Base-by-base conservation (phyloP, 2,797 vertebrate genomes). In the Danio aesculapii region DNA sequence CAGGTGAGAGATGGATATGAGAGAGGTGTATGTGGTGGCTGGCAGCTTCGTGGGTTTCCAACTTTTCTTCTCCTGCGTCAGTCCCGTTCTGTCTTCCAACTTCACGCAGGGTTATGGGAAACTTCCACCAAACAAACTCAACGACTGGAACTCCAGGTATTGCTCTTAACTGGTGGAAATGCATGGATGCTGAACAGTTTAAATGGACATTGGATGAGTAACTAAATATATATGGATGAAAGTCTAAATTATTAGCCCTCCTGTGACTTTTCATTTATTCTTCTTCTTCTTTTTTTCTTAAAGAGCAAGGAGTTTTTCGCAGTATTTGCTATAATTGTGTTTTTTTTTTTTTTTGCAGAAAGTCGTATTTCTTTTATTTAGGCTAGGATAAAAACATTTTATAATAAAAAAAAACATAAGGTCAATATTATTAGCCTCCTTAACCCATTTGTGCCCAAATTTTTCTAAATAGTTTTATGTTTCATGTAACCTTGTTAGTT, bases 101-200 rank as follows among this genome's bases (percentile, higher is more conserved):
- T 75, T 95, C 87, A 84, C 92, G 0, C 84, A 87, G 0, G 88
- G 87, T 62, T 95, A 94, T 39, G 84, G 87, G 8, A 86, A 59
- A 61, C 88, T 95, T 79, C 92, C 92, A 55, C 44, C 89, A 8
- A 87, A 85, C 81, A 94, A 94, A 86, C 88, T 91, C 85, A 95
- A 90, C 0, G 95, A 97, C 88, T 95, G 95, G 95, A 93, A 96
- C 91, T 96, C 96, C 86, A 95, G 96, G 96, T 96, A 91, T 13
- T n/a, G 13, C 12, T 12, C 58, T 0, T 1, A 6, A 70, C 39
- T 14, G 41, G 7, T 17, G 13, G 10, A 58, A 72, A 58, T 58
- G 70, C 39, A 44, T 57, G 69, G 0, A 41, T 52, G 49, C 11
- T 49, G 0, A 21, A 6, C 12, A 21, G 44, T 47, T 12, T 12